A percentile compares a stretch with the other conserved stretches of the same genome.
Conservation (phyloP, 1,140 invertebrate genomes). For the Steinernema khuongi region DNA sequence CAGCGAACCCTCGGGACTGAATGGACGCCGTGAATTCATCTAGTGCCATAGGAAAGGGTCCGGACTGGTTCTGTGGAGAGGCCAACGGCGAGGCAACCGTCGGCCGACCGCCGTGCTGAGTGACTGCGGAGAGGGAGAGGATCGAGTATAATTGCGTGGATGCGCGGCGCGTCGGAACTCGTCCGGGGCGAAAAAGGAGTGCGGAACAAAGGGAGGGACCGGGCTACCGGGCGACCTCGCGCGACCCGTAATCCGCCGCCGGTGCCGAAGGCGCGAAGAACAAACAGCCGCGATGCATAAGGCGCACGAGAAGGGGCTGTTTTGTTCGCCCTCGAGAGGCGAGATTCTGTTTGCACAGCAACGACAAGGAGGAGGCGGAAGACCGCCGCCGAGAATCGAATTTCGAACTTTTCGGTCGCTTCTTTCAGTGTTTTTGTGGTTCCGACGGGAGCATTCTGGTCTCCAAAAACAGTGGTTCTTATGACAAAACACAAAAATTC, state of each 20-base stretch:
- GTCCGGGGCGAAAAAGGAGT: neutral
- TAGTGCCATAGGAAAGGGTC: slow-evolving; percentile 12
- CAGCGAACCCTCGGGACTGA: slow-evolving; percentile 1
- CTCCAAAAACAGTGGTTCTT: too few relatives aligned
- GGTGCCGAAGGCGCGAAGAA: neutral
- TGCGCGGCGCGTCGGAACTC: neutral
- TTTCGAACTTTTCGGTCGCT: too few relatives aligned
- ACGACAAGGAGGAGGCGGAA: neutral
- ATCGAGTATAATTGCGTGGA: neutral
- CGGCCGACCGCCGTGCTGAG: neutral
- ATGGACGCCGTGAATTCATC: slow-evolving; percentile 9
- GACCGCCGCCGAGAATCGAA: neutral
- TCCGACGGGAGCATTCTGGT: too few relatives aligned
- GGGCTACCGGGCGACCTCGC: neutral
- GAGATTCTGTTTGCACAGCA: neutral
- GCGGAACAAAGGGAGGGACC: neutral
- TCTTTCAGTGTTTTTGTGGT: too few relatives aligned
- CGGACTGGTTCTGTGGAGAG: neutral
- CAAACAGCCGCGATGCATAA: neutral
- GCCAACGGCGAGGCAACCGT: neutral
- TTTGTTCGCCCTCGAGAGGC: neutral
- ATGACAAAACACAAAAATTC: too few relatives aligned
- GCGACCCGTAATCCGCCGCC: neutral
- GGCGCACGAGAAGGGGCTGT: neutral
- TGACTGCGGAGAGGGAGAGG: slow-evolving; percentile 5